Evolutionary conservation across 1,140 invertebrate genomes (phyloP).

Genomic region (Geopemphigus sp.): DNA sequence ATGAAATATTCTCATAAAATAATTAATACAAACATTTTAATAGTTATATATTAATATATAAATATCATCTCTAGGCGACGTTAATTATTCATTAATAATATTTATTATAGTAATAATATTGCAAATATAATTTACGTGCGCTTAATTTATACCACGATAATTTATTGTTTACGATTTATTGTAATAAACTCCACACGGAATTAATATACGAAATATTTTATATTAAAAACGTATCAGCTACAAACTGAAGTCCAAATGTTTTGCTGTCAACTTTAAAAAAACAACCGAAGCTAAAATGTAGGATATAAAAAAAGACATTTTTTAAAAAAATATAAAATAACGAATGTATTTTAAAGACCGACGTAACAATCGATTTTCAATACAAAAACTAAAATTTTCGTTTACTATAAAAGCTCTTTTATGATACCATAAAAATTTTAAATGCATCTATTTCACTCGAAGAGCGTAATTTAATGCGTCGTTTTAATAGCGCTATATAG

Average conservation of each 20-base stretch:
- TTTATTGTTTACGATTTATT: background rate
- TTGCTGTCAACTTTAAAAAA: background rate
- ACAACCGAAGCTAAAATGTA: no score
- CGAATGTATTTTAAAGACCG: no score
- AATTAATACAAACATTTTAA: background rate
- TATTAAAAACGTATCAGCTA: background rate
- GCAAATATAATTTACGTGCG: background rate
- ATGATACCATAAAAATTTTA: no score
- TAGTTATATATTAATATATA: background rate
- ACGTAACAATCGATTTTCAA: no score
- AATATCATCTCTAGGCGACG: background rate
- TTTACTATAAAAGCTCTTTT: no score
- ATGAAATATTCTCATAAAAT: background rate
- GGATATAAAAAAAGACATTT: no score
- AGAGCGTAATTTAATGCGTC: no score
- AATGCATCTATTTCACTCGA: no score
- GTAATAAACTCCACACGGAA: background rate
- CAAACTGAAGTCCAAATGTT: background rate
- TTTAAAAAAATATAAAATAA: no score
- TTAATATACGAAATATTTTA: background rate
- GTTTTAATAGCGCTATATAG: no score
- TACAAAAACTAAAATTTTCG: no score
- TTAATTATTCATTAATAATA: constrained; percentile 8
- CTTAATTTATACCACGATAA: background rate
- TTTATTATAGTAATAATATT: constrained; percentile 3